Conservation (phyloP, 2,888 invertebrate species). For the Stegophylla sp. region DNA sequence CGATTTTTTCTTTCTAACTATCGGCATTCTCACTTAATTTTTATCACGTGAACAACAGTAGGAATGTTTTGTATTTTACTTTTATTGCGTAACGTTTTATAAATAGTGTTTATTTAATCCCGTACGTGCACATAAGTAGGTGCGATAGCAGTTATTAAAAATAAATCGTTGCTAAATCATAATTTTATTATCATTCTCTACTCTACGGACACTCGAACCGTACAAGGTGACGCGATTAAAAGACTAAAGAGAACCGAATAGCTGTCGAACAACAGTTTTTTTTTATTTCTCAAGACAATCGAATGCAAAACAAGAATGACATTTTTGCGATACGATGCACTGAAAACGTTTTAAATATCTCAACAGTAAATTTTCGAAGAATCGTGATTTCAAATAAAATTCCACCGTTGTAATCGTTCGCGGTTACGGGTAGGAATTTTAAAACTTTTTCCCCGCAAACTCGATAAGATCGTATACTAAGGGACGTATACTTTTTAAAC, state of each 20-base stretch:
- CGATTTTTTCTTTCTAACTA: too few species aligned
- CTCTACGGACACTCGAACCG: neutral
- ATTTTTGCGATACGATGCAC: neutral
- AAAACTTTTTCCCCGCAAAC: neutral
- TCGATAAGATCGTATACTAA: too few species aligned
- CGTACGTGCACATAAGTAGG: neutral
- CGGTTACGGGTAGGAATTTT: neutral
- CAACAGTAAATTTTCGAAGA: too few species aligned
- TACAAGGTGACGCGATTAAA: neutral
- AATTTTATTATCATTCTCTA: neutral
- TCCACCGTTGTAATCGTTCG: too few species aligned
- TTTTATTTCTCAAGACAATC: neutral
- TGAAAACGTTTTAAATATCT: too few species aligned
- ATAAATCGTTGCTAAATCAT: too few species aligned
- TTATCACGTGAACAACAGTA: neutral
- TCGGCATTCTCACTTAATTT: too few species aligned
- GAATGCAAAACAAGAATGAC: neutral
- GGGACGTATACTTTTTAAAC: too few species aligned
- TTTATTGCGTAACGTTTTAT: neutral
- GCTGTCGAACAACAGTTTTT: neutral
- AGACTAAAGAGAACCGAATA: neutral
- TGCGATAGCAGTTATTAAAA: neutral
- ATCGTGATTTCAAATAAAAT: too few species aligned
- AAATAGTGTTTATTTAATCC: neutral
- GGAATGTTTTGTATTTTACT: too few species aligned